Percentiles rank a stretch among this genome's conserved stretches.
Evolutionary conservation across 2,888 invertebrate species (phyloP).

Genomic region (Apamea monoglypha): DNA sequence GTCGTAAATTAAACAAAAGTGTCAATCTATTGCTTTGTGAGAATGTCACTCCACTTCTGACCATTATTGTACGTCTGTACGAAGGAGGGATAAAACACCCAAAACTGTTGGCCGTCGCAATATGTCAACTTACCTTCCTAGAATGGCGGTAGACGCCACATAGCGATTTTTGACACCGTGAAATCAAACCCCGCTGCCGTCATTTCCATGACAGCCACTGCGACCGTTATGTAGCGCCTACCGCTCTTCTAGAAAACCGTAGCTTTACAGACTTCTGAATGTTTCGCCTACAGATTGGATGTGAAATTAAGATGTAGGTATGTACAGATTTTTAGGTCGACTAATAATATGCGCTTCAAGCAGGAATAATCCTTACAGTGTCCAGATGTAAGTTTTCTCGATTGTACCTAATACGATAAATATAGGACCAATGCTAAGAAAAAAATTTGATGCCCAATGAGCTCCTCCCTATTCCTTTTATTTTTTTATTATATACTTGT

Average conservation of each 20-base stretch:
- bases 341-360: too few species aligned
- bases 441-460: too few species aligned
- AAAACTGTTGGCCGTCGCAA: not conserved
- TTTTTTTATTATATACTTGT: too few species aligned
- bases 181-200: not conserved
- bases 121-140: not conserved
- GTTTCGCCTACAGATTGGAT: not conserved
- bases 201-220: not conserved
- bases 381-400: too few species aligned
- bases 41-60: too few species aligned
- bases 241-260: not conserved
- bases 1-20: too few species aligned
- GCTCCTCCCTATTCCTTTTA: too few species aligned
- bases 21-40: too few species aligned
- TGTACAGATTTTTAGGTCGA: too few species aligned
- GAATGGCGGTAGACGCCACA: not conserved
- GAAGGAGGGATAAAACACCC: not conserved
- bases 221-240: not conserved
- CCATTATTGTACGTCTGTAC: not conserved
- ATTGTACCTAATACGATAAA: too few species aligned
- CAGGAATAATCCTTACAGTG: too few species aligned
- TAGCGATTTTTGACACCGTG: not conserved
- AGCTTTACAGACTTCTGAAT: not conserved
- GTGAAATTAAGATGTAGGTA: not conserved
- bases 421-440: not conserved